Evolutionary conservation across 37 sponge, comb jelly and placozoan species (phyloP), one percentile per base, ranked within the genome.

Genomic region (Mnemiopsis leidyi): DNA sequence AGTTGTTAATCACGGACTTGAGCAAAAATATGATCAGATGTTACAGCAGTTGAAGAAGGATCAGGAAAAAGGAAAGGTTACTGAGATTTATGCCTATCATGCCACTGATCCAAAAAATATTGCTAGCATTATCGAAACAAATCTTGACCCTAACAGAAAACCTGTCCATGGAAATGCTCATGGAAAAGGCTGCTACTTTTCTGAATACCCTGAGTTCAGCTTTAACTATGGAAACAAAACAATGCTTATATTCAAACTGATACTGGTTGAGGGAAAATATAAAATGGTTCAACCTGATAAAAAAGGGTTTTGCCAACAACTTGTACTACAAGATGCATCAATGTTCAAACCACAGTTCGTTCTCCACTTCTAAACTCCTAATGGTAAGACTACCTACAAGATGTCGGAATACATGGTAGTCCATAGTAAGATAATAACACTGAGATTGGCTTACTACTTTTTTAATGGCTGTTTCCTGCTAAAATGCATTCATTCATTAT

Each of bases 311-410:
- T 38, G 90, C 23, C 25, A 39, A 28, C 61, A 85, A 26, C 40
- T 85, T 33, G 48, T 85, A 3, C 5, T 85, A 40, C 2, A 85
- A 21, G 90, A 85, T 37, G 48, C 36, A 36, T 38, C 90, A 23
- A 39, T 85, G 48, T 39, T 85, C 61, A 85, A 32, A 85, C 90
- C 90, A 1, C 9, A 36, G 40, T 85, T 32, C 39, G 90, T 85
- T 0, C 23, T 85, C 48, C 36, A 32, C 33, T 77, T 77, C n/a
- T n/a, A n/a, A n/a, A n/a, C n/a, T n/a, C n/a, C n/a, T n/a, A n/a
- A n/a, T n/a, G n/a, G n/a, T n/a, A n/a, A n/a, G n/a, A n/a, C n/a
- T n/a, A n/a, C n/a, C n/a, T n/a, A n/a, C n/a, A n/a, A n/a, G n/a
- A n/a, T n/a, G n/a, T n/a, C n/a, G n/a, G n/a, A n/a, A n/a, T n/a